Evolutionary conservation across 2,113 vertebrate genomes (phyloP).

Genomic region (Tylochromis polylepis): DNA sequence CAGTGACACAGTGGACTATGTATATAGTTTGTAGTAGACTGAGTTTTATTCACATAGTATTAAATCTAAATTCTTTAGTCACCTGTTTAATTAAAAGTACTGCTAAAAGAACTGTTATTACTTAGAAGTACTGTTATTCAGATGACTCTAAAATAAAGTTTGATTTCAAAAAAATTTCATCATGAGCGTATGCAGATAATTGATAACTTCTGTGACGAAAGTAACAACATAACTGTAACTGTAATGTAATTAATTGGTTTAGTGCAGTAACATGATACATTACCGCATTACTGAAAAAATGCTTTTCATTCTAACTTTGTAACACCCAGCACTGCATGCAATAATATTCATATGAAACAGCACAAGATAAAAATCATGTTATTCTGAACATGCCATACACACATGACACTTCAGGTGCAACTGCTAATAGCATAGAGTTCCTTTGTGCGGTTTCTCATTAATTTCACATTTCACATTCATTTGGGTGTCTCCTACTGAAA

Average conservation of each 20-base stretch:
- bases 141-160: not conserved
- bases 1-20: not conserved
- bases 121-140: not conserved
- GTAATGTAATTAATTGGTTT: not conserved
- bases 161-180: not conserved
- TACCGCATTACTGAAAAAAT: not conserved
- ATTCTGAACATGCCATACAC: not conserved
- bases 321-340: not conserved
- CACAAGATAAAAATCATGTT: not conserved
- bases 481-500: not conserved
- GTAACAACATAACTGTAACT: not conserved
- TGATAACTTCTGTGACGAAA: not conserved
- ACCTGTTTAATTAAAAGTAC: not conserved
- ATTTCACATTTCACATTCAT: not conserved
- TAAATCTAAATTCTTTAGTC: not conserved
- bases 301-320: not conserved
- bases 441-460: not conserved
- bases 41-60: not conserved
- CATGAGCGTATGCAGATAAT: not conserved
- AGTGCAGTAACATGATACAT: not conserved
- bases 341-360: not conserved
- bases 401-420: not conserved
- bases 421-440: not conserved
- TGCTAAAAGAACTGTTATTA: too few relatives aligned
- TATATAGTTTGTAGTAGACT: not conserved